Percentiles rank a stretch among this genome's conserved stretches.
Conservation (phyloP, 2,797 vertebrate genomes). For the Phylloscopus collybita region DNA sequence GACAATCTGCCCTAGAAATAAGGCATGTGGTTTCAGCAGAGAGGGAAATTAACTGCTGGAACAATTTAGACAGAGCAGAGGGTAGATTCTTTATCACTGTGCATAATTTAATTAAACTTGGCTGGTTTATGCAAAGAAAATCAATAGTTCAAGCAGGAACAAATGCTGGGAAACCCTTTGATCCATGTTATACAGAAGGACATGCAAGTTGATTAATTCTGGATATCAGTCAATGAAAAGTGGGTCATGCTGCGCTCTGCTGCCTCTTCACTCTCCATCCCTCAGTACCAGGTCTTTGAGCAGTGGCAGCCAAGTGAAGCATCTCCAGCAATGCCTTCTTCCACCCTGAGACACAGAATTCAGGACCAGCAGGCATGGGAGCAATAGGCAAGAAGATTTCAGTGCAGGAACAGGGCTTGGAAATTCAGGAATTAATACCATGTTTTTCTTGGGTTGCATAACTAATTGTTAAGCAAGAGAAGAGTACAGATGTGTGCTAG, state of each 20-base stretch:
- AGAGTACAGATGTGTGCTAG: slow-evolving; percentile 2
- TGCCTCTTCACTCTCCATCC: not conserved
- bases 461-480: slow-evolving; percentile 38
- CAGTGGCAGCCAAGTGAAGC: not conserved
- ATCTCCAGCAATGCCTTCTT: not conserved
- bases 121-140: slow-evolving; percentile 5
- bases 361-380: not conserved
- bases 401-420: not conserved
- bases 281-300: not conserved
- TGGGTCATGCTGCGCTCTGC: not conserved
- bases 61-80: not conserved
- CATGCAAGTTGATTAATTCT: not conserved
- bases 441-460: not conserved
- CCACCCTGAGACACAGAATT: not conserved
- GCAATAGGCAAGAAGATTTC: not conserved
- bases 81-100: not conserved
- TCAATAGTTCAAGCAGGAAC: not conserved
- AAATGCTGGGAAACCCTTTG: not conserved
- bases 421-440: slow-evolving; percentile 34
- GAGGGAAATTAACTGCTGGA: slow-evolving; percentile 5
- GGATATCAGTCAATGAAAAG: not conserved
- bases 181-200: not conserved
- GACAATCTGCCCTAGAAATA: slow-evolving; percentile 5
- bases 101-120: slow-evolving; percentile 8
- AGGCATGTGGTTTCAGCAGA: not conserved